Evolutionary conservation across 2,113 vertebrate species (phyloP), one percentile per base, ranked within the genome.

Genomic region (Charadrius vociferus): DNA sequence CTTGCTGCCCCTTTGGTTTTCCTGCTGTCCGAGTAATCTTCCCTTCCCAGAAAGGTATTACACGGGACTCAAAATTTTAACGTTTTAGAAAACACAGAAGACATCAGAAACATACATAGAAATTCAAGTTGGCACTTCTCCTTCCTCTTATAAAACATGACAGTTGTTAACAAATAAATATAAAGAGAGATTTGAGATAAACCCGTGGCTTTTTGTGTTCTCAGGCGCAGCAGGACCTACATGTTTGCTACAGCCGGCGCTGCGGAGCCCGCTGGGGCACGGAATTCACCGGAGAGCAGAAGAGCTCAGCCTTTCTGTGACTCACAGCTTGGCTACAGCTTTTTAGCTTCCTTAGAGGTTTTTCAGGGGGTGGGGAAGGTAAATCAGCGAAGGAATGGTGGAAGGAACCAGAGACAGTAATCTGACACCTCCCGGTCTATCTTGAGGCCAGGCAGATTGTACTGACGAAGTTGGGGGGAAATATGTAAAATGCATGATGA

Each of bases 331-430:
- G 94, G 97, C 97, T 88, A 10, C 93, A 58, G 88, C 86, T 72
- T 73, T 88, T 30, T 21, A 62, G 88, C 95, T 83, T 84, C 90
- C 95, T 97, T 30, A 50, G 86, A 94, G 94, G 83, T 32, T 88
- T 95, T 86, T 66, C 61, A 73, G 95, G 96, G 92, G 79, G 74
- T 95, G 73, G 94, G 91, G 92, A 97, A 96, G 89, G 89, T 95
- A 95, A 95, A 96, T 95, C 91, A 95, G 85, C 80, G 70, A 82
- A 94, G 95, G 91, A 95, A 94, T 21, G 78, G 86, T 61, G 84
- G 94, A 91, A 81, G 74, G 79, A 96, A 94, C 50, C 89, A 78
- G 78, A 95, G 93, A 65, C 68, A 88, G 96, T 45, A 97, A 97
- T 67, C 88, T 18, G 88, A 95, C 86, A 58, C 93, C 88, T 84